Evolutionary conservation across 2,888 invertebrate species (phyloP).

Genomic region (Hedychridium roseum): DNA sequence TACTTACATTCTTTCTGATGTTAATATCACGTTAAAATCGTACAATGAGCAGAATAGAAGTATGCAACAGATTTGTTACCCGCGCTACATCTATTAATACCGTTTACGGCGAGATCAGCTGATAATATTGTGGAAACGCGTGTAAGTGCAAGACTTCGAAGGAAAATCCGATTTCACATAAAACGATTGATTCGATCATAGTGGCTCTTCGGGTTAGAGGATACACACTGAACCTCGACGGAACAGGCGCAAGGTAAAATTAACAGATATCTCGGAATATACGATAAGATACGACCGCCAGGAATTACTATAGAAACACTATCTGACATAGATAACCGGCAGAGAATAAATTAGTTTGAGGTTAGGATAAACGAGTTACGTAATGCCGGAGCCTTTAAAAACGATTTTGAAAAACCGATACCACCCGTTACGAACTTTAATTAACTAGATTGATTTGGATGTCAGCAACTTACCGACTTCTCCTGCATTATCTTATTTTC

Average conservation of each 20-base stretch:
- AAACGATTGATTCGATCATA: slow-evolving; percentile 28
- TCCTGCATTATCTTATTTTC: slow-evolving; percentile 47
- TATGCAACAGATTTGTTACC: slow-evolving; percentile 25
- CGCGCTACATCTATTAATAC: slow-evolving; percentile 24
- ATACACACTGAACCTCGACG: slow-evolving; percentile 22
- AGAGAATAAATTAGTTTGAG: slow-evolving; percentile 6
- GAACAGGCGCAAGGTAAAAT: slow-evolving; percentile 13
- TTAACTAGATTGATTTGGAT: not conserved
- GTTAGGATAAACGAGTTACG: slow-evolving; percentile 23
- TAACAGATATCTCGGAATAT: slow-evolving; percentile 13
- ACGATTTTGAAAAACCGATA: not conserved
- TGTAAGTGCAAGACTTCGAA: slow-evolving; percentile 27
- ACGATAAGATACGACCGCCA: slow-evolving; percentile 33
- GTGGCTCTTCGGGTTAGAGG: slow-evolving; percentile 20
- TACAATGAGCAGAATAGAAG: slow-evolving; percentile 4
- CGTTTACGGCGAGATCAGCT: slow-evolving; percentile 21
- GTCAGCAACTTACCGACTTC: slow-evolving; percentile 43
- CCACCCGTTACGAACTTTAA: not conserved
- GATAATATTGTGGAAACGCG: slow-evolving; percentile 30
- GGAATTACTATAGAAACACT: not conserved
- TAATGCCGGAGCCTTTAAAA: slow-evolving; percentile 8
- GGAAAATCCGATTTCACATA: slow-evolving; percentile 29
- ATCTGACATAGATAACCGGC: slow-evolving; percentile 1
- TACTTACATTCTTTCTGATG: slow-evolving; percentile 1
- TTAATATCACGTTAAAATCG: not conserved